A percentile compares a stretch with the other conserved stretches of the same genome.
Evolutionary conservation across 2,797 vertebrate species (phyloP).

Genomic region (Malacoctenus gilli): DNA sequence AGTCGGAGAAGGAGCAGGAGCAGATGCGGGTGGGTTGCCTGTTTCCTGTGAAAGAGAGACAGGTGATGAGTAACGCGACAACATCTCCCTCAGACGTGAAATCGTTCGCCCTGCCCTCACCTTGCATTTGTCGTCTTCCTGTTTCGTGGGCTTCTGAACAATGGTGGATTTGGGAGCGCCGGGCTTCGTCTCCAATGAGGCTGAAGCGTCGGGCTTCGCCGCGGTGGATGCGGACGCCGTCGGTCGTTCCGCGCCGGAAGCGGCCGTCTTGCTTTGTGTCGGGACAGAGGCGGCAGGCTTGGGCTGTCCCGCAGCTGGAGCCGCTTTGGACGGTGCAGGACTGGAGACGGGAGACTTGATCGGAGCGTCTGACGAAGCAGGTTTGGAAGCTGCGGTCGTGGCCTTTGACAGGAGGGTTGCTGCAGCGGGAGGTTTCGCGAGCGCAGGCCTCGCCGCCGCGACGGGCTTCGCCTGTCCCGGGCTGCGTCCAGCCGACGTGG

Average conservation of each 20-base stretch:
- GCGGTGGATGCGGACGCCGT: slow-evolving; percentile 18
- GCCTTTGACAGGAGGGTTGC: slow-evolving; percentile 35
- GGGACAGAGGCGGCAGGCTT: slow-evolving; percentile 31
- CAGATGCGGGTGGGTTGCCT: slow-evolving; percentile 27
- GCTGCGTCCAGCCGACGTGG: slow-evolving; percentile 40
- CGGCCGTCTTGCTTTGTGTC: slow-evolving; percentile 20
- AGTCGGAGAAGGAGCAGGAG: slow-evolving; percentile 41
- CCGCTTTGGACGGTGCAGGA: slow-evolving; percentile 22
- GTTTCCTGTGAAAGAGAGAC: slow-evolving; percentile 41
- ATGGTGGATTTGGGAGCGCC: slow-evolving; percentile 8
- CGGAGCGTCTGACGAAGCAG: not conserved
- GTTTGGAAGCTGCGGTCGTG: slow-evolving; percentile 24
- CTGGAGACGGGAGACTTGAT: slow-evolving; percentile 27
- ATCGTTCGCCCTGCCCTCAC: slow-evolving; percentile 35
- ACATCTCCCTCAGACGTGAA: not conserved
- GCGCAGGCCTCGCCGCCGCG: slow-evolving; percentile 33
- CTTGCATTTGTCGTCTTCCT: slow-evolving; percentile 60
- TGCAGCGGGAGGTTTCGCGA: slow-evolving; percentile 21
- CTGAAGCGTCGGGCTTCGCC: slow-evolving; percentile 15
- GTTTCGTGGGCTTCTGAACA: slow-evolving; percentile 27
- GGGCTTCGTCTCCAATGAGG: slow-evolving; percentile 36
- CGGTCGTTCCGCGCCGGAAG: slow-evolving; percentile 10
- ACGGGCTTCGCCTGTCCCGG: slow-evolving; percentile 58
- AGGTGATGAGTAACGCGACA: not conserved
- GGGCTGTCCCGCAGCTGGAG: slow-evolving; percentile 27